These are phyloP conservation scores for Lacerta agilis DNA, from an alignment of 2,797 vertebrate genomes.

Conservation along the genomic window DNA sequence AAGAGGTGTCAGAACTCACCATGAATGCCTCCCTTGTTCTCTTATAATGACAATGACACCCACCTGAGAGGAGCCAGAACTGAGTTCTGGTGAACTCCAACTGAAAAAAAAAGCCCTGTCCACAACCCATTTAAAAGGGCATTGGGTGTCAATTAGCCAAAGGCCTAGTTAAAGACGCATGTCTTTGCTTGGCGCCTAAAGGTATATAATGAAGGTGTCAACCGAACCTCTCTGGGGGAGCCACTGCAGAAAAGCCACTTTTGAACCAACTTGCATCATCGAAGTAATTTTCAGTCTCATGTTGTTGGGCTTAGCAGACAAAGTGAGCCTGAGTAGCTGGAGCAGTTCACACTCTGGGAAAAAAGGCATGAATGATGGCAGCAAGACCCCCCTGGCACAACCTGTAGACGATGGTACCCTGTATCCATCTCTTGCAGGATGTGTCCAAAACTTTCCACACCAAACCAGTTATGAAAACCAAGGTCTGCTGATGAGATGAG, in stretches of 20 bases:
- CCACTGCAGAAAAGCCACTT: not conserved
- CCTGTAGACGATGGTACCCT: not conserved
- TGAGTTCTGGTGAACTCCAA: too few relatives aligned
- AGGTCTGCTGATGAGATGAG: not conserved
- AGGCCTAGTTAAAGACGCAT: not conserved
- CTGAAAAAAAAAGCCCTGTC: too few relatives aligned
- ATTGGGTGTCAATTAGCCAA: too few relatives aligned
- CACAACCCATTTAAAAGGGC: too few relatives aligned
- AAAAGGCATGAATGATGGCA: not conserved
- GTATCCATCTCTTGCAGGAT: not conserved
- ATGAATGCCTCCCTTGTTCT: too few relatives aligned
- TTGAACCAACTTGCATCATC: not conserved
- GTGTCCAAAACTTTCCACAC: too few relatives aligned
- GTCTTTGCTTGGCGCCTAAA: not conserved
- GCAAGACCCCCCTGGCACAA: not conserved
- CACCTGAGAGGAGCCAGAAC: too few relatives aligned
- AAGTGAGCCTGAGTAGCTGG: not conserved
- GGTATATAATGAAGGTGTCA: too few relatives aligned
- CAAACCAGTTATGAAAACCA: not conserved
- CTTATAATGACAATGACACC: too few relatives aligned
- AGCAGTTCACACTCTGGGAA: not conserved
- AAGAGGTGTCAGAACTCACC: too few relatives aligned
- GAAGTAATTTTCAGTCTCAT: not conserved
- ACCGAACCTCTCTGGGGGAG: too few relatives aligned
- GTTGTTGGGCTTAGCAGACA: not conserved